These are phyloP conservation scores for Neosilurus mollespiculum DNA, from an alignment of 2,797 vertebrate genomes.

Conservation along the genomic window DNA sequence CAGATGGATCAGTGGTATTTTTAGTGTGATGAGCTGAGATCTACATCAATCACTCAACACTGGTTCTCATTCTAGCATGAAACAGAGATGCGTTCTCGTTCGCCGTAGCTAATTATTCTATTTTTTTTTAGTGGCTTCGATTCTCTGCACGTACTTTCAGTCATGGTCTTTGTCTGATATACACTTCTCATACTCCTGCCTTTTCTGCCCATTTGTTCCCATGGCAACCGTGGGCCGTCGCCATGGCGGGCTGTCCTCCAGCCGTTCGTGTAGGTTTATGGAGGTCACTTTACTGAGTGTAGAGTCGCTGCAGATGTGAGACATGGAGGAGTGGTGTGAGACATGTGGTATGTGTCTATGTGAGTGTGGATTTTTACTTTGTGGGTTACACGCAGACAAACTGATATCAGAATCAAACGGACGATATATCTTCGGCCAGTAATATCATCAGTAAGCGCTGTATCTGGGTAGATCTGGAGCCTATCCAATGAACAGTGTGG, in stretches of 20 bases:
- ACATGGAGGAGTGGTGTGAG: not conserved
- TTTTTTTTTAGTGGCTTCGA: not conserved
- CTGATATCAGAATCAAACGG: not conserved
- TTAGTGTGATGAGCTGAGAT: slow-evolving; percentile 25
- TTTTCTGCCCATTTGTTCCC: slow-evolving; percentile 62
- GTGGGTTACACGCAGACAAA: not conserved
- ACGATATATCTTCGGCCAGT: too few species aligned
- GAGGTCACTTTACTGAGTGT: slow-evolving; percentile 58
- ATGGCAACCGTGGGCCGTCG: slow-evolving; percentile 65
- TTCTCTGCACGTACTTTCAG: not conserved
- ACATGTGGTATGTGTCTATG: not conserved
- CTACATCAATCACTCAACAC: slow-evolving; percentile 33
- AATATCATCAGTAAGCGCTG: too few species aligned
- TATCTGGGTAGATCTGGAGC: too few species aligned
- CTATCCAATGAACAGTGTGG: too few species aligned
- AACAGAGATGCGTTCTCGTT: slow-evolving; percentile 4
- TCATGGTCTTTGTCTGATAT: slow-evolving; percentile 8
- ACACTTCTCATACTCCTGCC: slow-evolving; percentile 57
- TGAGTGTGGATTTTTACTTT: not conserved
- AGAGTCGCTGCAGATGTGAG: not conserved
- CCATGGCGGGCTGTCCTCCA: slow-evolving; percentile 56
- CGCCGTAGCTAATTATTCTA: not conserved
- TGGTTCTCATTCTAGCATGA: not conserved
- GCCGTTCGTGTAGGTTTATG: slow-evolving; percentile 63
- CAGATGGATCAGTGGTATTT: slow-evolving; percentile 47